These are phyloP conservation scores for Cyclophora punctaria DNA, from an alignment of 2,888 invertebrate genomes.

Conservation along the genomic window DNA sequence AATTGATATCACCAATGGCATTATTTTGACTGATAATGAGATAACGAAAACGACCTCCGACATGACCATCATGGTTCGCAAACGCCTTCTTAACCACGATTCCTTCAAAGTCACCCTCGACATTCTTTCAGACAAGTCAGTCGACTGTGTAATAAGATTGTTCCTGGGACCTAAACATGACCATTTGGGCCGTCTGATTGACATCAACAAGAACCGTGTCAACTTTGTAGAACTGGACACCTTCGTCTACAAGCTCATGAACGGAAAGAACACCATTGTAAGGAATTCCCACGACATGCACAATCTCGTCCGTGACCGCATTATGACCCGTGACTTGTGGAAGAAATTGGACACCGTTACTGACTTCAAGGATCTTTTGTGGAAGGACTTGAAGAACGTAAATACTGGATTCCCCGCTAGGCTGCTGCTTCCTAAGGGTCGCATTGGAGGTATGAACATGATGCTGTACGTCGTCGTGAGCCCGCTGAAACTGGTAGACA, in stretches of 20 bases:
- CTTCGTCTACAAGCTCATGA: constrained; percentile 75
- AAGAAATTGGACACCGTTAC: constrained; percentile 75
- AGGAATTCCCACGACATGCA: constrained; percentile 79
- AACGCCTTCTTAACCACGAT: constrained; percentile 78
- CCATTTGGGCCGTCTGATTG: constrained; percentile 68
- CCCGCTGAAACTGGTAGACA: constrained; percentile 65
- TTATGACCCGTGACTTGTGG: constrained; percentile 78
- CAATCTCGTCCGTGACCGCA: constrained; percentile 79
- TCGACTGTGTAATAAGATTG: constrained; percentile 77
- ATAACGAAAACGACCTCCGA: constrained; percentile 62
- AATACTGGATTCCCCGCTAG: constrained; percentile 82
- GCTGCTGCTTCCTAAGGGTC: constrained; percentile 82
- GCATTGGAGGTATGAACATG: constrained; percentile 78
- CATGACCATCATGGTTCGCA: constrained; percentile 71
- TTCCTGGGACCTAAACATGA: constrained; percentile 83
- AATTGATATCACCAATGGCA: constrained; percentile 78
- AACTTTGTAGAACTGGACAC: constrained; percentile 79
- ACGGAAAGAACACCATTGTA: constrained; percentile 79
- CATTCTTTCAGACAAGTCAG: constrained; percentile 71
- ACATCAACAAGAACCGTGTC: constrained; percentile 74
- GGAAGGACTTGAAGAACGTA: constrained; percentile 55
- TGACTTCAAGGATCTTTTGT: constrained; percentile 45
- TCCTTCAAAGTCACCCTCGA: constrained; percentile 76
- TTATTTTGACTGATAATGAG: constrained; percentile 63
- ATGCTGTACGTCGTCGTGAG: constrained; percentile 78